Base-by-base conservation (phyloP, 2,113 vertebrate genomes). In the Ardeotis arabs region DNA sequence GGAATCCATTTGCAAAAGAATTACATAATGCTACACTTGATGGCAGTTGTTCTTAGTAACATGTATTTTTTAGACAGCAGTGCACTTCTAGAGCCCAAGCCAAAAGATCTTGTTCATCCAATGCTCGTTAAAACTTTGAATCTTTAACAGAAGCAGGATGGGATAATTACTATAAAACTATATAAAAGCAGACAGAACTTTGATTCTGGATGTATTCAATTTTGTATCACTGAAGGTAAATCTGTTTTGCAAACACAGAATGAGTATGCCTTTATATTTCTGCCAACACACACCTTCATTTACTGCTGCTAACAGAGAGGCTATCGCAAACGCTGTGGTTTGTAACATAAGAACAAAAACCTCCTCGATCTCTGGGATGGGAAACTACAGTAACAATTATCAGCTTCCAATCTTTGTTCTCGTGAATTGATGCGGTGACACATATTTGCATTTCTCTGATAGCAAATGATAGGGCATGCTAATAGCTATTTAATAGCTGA, bases 371-470 rank as follows among this genome's bases (percentile, higher is more conserved):
- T 86, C 60, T 47, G 44, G 59, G 39, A 44, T 55, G 44, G 49
- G 39, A 33, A 92, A 72, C 49, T 64, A 60, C n/a, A 92, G 73
- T 64, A 79, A 64, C 66, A 92, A 87, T 89, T 88, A 93, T 27
- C 86, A 81, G 17, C 83, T 89, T 75, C 86, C 80, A 77, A 3
- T 81, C 88, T 62, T 35, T 60, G 76, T 89, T 94, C 88, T 83
- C 0, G 0, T 56, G 60, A 86, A 78, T 45, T 68, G 90, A 90
- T 87, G 80, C 1, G 0, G 56, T 83, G 90, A 87, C 88, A 75
- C 12, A 6, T 70, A 94, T 94, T 97, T 94, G 88, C 95, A 92
- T 95, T 93, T 96, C 76, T 89, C 86, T 91, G 68, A 89, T 72
- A 90, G 76, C 72, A 93, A 96, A 94, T 92, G 89, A 90, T 90